phyloP scores from a whole-genome alignment of 2,888 invertebrate genomes.

The Alloplasta piceator region DNA sequence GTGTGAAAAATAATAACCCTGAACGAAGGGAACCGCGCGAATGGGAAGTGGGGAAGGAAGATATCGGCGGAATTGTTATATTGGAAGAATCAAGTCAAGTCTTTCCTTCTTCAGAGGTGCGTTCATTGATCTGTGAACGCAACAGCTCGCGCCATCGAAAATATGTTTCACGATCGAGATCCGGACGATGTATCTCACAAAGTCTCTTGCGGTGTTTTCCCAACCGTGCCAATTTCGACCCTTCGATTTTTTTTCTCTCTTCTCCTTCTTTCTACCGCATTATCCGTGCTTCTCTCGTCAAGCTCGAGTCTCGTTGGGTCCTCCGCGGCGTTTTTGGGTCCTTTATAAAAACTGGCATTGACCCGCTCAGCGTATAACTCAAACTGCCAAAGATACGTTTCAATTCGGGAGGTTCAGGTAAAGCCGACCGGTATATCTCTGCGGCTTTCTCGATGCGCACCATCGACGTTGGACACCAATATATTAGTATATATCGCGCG shows the following conservation, averaged over 20 bases:
- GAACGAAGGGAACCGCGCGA: constrained; percentile 27
- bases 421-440: constrained; percentile 61
- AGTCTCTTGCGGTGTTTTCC: constrained; percentile 45
- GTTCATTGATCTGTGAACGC: constrained; percentile 49
- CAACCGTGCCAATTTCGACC: constrained; percentile 18
- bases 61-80: constrained; percentile 57
- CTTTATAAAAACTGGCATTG: constrained; percentile 30
- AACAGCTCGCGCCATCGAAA: constrained; percentile 31
- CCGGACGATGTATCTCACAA: constrained; percentile 41
- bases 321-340: constrained; percentile 24
- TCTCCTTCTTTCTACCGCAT: not conserved
- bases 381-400: constrained; percentile 68
- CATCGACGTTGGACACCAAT: constrained; percentile 28
- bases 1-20: constrained; percentile 35
- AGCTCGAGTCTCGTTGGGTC: constrained; percentile 18
- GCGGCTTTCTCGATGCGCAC: constrained; percentile 67
- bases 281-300: constrained; percentile 22
- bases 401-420: constrained; percentile 70
- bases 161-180: constrained; percentile 53
- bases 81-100: constrained; percentile 27
- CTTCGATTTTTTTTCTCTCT: constrained; percentile 21
- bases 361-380: constrained; percentile 54
- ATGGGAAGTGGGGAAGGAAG: constrained; percentile 39
- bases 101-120: constrained; percentile 29
- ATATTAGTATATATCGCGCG: not conserved